A percentile compares a stretch with the other conserved stretches of the same genome.
phyloP scores from a whole-genome alignment of 2,797 vertebrate species.

The Sebastes kiyomatsui region DNA sequence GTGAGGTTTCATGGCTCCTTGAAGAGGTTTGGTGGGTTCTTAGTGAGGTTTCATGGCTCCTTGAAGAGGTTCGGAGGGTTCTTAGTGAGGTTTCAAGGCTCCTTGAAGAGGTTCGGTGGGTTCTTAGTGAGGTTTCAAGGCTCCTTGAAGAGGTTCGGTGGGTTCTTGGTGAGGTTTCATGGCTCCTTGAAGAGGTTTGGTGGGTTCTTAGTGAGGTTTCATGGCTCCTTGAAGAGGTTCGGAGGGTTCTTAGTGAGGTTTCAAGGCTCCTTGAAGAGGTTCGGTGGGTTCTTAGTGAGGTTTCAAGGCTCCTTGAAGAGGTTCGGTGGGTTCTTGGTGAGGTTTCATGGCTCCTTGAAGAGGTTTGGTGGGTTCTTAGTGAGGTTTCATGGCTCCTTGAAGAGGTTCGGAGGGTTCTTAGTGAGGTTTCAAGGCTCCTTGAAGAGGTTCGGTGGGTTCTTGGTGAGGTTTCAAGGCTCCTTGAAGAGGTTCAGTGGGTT shows the following conservation, averaged over 20 bases:
- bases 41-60: not conserved
- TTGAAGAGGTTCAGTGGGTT: not conserved
- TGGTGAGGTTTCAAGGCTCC: not conserved
- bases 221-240: not conserved
- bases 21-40: rapidly evolving
- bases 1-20: not conserved
- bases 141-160: not conserved
- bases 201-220: not conserved
- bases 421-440: not conserved
- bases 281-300: not conserved
- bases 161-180: no score
- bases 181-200: not conserved
- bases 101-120: not conserved
- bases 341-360: not conserved
- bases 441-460: not conserved
- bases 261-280: not conserved
- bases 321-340: no score
- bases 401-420: not conserved
- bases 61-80: not conserved
- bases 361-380: not conserved
- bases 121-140: not conserved
- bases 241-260: no score
- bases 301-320: not conserved
- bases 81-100: not conserved
- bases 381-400: not conserved